Evolutionary conservation across 2,888 invertebrate species (phyloP), one percentile per base, ranked within the genome.

Genomic region (Drosophila putrida): DNA sequence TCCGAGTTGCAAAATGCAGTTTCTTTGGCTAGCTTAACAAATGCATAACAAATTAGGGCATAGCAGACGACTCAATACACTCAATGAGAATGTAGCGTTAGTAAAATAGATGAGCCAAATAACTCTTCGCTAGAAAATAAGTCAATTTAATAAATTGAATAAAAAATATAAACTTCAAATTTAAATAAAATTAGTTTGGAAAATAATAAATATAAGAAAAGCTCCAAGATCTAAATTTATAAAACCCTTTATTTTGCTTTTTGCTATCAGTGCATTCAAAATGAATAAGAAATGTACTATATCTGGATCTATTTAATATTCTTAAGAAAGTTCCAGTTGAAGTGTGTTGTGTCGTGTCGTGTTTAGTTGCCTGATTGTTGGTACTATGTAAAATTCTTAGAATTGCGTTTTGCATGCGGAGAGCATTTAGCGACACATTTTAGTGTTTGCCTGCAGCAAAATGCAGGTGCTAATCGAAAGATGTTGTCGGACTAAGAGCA

Each of bases 391-490:
- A 44, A 57, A 73, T 63, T 39, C 36, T 54, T 44, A 35, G 33
- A 59, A 60, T 69, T 64, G 64, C 33, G 43, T 62, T 64, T 61
- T 55, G 68, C 66, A 62, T 70, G 68, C 66, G 15, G 15, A 51
- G 61, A 67, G 47, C 81, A 80, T 77, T 86, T 83, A 88, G 89
- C 65, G 68, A 73, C 65, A 73, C 70, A 83, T 58, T 86, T 71
- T 60, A 69, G 70, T 58, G 68, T 66, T 65, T 65, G 61, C 69
- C 53, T 66, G 60, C n/a, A 54, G 63, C 54, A 57, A 62, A 77
- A 71, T 83, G 72, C 88, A 78, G 72, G 88, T 87, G 88, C 71
- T 81, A 86, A 81, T 82, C 85, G 72, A 75, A 71, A 73, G 84
- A 78, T 73, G 71, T 80, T 80, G 80, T 79, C 71, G 70, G 44